These are phyloP conservation scores for Leptocoma aspasia DNA, from an alignment of 2,113 vertebrate genomes.

Conservation along the genomic window DNA sequence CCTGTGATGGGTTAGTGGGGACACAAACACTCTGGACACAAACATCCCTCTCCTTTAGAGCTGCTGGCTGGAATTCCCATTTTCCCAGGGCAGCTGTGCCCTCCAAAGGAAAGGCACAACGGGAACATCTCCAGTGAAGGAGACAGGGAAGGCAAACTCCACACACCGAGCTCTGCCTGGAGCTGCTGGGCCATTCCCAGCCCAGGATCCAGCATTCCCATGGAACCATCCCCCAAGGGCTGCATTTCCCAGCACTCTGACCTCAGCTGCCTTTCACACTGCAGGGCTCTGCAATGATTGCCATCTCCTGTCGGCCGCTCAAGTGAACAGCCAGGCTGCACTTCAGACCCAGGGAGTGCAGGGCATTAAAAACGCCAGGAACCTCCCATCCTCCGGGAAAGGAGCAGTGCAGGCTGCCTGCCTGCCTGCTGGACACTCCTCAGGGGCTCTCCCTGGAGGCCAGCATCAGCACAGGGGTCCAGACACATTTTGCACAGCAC, in stretches of 20 bases:
- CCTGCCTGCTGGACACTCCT: neutral
- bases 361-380: neutral
- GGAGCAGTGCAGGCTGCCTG: neutral
- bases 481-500: accelerated
- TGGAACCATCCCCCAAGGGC: neutral
- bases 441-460: neutral
- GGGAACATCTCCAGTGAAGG: neutral
- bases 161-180: accelerated
- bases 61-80: neutral
- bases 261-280: neutral
- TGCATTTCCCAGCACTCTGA: neutral
- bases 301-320: neutral
- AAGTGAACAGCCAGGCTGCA: neutral
- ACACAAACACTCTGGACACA: neutral
- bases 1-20: neutral
- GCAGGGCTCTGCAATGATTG: neutral
- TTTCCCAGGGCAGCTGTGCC: neutral
- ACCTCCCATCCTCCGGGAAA: neutral
- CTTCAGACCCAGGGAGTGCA: neutral
- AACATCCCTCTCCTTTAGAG: neutral
- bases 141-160: neutral
- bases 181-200: neutral
- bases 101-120: neutral
- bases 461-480: neutral
- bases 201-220: neutral